These are phyloP conservation scores for Mesitornis unicolor DNA, from an alignment of 2,113 vertebrate genomes.

Conservation along the genomic window DNA sequence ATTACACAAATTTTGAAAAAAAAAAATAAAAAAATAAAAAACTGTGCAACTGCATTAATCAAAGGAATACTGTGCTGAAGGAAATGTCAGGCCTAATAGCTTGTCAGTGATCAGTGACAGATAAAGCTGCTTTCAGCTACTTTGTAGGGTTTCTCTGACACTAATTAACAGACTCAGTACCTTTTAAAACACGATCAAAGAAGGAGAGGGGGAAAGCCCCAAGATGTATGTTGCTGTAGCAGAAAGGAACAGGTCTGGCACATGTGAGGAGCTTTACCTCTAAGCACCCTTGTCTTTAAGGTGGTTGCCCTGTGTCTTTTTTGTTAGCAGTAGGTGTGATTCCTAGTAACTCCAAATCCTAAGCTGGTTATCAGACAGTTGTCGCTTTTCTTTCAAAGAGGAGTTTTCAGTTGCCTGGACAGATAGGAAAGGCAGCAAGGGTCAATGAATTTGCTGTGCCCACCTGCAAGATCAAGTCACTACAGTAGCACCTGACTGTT, in stretches of 20 bases:
- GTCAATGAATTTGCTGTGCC: background rate
- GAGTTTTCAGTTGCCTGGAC: background rate
- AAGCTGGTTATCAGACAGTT: background rate
- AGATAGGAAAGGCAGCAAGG: background rate
- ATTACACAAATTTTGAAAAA: background rate
- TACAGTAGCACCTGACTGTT: background rate
- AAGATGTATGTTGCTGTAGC: background rate
- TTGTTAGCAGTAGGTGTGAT: background rate
- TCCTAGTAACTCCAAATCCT: background rate
- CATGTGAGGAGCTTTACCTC: background rate
- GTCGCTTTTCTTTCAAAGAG: background rate
- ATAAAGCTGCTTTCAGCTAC: slow-evolving; percentile 45
- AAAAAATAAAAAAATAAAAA: background rate
- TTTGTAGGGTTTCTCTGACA: background rate
- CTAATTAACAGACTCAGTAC: slow-evolving; percentile 25
- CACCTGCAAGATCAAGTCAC: background rate
- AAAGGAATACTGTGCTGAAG: slow-evolving; percentile 15
- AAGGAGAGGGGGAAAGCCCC: background rate
- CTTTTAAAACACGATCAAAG: background rate
- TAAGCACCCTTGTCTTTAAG: background rate
- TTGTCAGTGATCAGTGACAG: slow-evolving; percentile 12
- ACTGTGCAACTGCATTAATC: slow-evolving; percentile 42
- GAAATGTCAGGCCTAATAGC: slow-evolving; percentile 54
- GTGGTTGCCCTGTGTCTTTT: background rate
- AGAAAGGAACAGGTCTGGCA: background rate